Evolutionary conservation across 2,113 vertebrate genomes (phyloP), one percentile per base, ranked within the genome.

Genomic region (Hymenochirus boettgeri): DNA sequence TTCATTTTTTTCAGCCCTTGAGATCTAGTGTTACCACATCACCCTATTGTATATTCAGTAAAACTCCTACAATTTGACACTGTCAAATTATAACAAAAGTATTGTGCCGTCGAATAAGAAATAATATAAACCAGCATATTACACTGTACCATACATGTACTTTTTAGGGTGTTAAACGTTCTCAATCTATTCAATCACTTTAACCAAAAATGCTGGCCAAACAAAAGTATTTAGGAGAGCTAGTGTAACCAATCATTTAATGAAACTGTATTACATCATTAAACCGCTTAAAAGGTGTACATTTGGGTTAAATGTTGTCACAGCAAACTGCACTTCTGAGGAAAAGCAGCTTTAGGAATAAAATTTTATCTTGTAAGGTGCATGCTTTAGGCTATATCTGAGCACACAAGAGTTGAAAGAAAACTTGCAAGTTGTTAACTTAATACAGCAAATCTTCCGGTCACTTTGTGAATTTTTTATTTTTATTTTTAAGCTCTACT

Each of bases 401-500:
- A 18, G 8, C 17, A 25, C 19, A 21, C 35, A 56, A 26, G 26
- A 26, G 25, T 35, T 35, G 17, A 47, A 22, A 33, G 18, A 35
- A 21, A 57, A 2, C 35, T n/a, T 45, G 37, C 15, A 26, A 29
- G 12, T 18, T 19, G 7, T 8, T 31, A 3, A n/a, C 52, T 31
- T 31, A 31, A 31, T 7, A 55, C 27, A 55, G 22, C 23, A 33
- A 52, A 39, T 37, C 54, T 37, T 67, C 21, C 59, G 55, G 59
- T 50, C 27, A 51, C 27, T 29, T 23, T 39, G 25, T 65, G 72
- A 73, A 77, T 80, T 76, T 83, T 82, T 82, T 79, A 80, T 17
- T 54, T 89, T 88, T 85, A 79, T 81, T 76, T 76, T 9, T 54
- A 77, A 76, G 62, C 10, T 72, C 69, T 73, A 35, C 33, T 35